Evolutionary conservation across 1,140 invertebrate genomes (phyloP).

Genomic region (Ylistrum balloti): DNA sequence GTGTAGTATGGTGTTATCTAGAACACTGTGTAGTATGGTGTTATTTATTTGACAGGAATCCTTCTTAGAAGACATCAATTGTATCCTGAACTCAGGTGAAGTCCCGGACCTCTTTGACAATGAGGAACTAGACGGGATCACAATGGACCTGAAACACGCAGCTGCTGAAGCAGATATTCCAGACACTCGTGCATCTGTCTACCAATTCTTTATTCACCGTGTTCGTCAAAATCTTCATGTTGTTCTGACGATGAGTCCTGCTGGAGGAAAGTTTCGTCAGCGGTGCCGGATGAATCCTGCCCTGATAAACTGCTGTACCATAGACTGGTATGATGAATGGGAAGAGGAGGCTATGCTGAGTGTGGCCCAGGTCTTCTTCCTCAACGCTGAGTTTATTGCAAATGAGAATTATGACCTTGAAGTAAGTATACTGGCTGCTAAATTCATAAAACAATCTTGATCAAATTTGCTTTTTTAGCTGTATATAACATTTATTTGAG

Average conservation of each 20-base stretch:
- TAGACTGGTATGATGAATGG: constrained; percentile 83
- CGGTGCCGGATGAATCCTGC: constrained; percentile 82
- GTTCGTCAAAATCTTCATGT: constrained; percentile 81
- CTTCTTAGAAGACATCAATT: constrained; percentile 82
- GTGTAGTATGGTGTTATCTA: too few species aligned
- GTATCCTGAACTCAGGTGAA: constrained; percentile 82
- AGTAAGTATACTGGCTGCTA: constrained; percentile 62
- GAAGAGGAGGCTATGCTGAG: constrained; percentile 85
- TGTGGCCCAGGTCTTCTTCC: constrained; percentile 85
- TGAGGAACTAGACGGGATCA: constrained; percentile 81
- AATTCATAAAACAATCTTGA: background rate
- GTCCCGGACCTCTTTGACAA: constrained; percentile 82
- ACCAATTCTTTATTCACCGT: constrained; percentile 81
- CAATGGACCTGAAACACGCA: constrained; percentile 80
- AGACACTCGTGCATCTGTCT: constrained; percentile 78
- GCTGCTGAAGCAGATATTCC: constrained; percentile 77
- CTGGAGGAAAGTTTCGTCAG: constrained; percentile 87
- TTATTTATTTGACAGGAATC: constrained; percentile 75
- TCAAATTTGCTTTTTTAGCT: too few species aligned
- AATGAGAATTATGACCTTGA: constrained; percentile 73
- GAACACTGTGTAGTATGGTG: too few species aligned
- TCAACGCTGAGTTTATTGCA: constrained; percentile 77
- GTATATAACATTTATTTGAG: too few species aligned
- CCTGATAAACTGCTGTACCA: constrained; percentile 82
- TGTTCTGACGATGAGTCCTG: constrained; percentile 82